These are phyloP conservation scores for Thunnus maccoyii DNA, from an alignment of 2,113 vertebrate genomes.

Conservation along the genomic window DNA sequence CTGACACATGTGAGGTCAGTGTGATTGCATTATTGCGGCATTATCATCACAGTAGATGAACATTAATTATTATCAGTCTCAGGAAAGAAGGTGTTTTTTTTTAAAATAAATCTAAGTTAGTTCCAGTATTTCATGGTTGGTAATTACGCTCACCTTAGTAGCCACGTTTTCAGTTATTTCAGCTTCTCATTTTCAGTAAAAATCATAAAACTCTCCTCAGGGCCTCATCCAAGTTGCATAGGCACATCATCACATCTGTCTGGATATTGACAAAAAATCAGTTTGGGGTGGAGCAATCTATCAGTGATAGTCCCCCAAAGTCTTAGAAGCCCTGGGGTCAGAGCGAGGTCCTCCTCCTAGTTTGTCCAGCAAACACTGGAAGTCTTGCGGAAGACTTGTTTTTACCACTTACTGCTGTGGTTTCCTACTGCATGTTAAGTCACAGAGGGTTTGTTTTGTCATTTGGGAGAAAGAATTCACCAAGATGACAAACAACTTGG, in stretches of 20 bases:
- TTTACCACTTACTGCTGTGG: background rate
- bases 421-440: background rate
- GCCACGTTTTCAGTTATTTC: background rate
- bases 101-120: background rate
- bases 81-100: background rate
- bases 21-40: background rate
- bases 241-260: background rate
- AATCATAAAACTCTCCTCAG: background rate
- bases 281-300: constrained; percentile 1
- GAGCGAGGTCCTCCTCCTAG: constrained; percentile 17
- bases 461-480: background rate
- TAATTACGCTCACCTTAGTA: background rate
- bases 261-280: constrained; percentile 11
- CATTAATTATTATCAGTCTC: background rate
- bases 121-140: background rate
- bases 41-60: background rate
- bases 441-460: background rate
- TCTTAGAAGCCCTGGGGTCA: constrained; percentile 17
- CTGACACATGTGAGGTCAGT: constrained; percentile 8
- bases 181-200: background rate
- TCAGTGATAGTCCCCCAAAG: background rate
- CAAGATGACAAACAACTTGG: background rate
- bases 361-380: constrained; percentile 58
- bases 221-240: background rate
- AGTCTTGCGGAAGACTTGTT: constrained; percentile 7